Evolutionary conservation across 35 echinoderm and acorn worm genomes (phyloP).

Genomic region (Apostichopus parvimensis): DNA sequence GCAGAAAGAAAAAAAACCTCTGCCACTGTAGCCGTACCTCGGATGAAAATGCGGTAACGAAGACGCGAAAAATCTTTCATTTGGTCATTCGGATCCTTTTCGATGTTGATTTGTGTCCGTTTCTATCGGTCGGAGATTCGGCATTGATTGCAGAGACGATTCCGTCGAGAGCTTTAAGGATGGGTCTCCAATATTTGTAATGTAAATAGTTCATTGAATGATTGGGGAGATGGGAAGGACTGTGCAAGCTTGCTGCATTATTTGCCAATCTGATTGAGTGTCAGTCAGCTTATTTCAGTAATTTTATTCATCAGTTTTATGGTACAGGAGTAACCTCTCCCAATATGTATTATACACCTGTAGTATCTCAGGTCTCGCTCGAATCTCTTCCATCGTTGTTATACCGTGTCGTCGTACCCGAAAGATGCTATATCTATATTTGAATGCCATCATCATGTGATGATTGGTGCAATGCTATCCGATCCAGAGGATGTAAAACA

Average conservation of each 20-base stretch:
- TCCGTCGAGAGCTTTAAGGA: background rate
- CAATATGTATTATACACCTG: background rate
- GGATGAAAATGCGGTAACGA: background rate
- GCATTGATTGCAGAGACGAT: slow-evolving; percentile 13
- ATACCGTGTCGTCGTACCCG: too few species aligned
- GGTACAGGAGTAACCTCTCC: background rate
- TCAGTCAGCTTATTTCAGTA: background rate
- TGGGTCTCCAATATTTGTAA: slow-evolving; percentile 3
- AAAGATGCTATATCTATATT: too few species aligned
- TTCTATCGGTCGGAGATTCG: background rate
- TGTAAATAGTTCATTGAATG: slow-evolving; percentile 13
- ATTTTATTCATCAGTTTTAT: background rate
- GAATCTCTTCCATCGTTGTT: too few species aligned
- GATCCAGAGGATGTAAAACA: too few species aligned
- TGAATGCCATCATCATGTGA: too few species aligned
- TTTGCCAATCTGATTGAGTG: slow-evolving; percentile 1
- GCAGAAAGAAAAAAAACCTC: background rate
- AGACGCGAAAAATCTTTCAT: too few species aligned
- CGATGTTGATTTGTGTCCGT: slow-evolving; percentile 7
- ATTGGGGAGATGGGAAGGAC: background rate
- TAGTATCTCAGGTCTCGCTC: too few species aligned
- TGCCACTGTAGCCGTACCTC: background rate
- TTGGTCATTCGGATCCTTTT: background rate
- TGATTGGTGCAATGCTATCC: too few species aligned
- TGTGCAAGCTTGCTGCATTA: slow-evolving; percentile 1